Conservation (phyloP, 2,888 invertebrate genomes). For the Geophilus truncorum region DNA sequence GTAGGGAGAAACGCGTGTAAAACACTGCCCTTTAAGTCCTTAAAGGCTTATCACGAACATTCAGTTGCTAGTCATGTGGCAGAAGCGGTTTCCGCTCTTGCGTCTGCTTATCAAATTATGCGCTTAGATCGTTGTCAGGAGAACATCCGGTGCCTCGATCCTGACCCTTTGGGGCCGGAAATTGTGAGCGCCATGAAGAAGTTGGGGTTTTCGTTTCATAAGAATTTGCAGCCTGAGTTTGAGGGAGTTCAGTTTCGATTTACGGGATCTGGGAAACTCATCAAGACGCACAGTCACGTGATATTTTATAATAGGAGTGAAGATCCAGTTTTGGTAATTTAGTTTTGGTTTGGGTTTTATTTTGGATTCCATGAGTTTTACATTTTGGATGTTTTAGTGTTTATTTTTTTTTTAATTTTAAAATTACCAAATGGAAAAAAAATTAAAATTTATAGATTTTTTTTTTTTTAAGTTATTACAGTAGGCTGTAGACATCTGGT, state of each 20-base stretch:
- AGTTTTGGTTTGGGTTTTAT: too few relatives aligned
- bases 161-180: not conserved
- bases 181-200: conserved; percentile 37
- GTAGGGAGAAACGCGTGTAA: not conserved
- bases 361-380: too few relatives aligned
- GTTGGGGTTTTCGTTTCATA: conserved; percentile 40
- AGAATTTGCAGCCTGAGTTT: conserved; percentile 40
- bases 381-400: too few relatives aligned
- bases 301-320: conserved; percentile 38
- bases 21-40: not conserved
- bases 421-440: too few relatives aligned
- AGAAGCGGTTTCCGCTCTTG: conserved; percentile 36
- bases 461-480: too few relatives aligned
- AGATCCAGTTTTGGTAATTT: conserved; percentile 34
- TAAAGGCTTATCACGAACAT: conserved; percentile 31
- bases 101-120: conserved; percentile 44
- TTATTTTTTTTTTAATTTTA: too few relatives aligned
- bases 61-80: conserved; percentile 35
- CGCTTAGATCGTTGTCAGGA: conserved; percentile 41
- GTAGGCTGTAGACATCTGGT: too few relatives aligned
- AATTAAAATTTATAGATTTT: too few relatives aligned
- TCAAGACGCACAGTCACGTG: conserved; percentile 41
- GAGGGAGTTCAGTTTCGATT: conserved; percentile 41
- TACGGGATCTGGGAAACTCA: conserved; percentile 41
- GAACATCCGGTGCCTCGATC: not conserved